A percentile compares a stretch with the other conserved stretches of the same genome.
These are phyloP conservation scores for Siderastrea radians DNA, from an alignment of 92 coral and sea anemone species.

Conservation along the genomic window DNA sequence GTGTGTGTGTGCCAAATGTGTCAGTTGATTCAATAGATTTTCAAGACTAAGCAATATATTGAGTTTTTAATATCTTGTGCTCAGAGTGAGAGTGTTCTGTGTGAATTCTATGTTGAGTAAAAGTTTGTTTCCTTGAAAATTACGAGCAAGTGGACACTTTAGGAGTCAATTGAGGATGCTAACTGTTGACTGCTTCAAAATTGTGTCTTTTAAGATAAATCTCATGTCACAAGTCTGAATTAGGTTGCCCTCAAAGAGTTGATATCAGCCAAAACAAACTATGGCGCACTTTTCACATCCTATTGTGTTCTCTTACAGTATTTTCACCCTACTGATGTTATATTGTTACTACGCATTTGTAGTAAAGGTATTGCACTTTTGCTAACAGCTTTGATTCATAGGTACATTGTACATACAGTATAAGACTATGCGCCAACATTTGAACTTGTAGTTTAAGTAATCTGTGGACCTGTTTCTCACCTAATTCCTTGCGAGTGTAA, in stretches of 20 bases:
- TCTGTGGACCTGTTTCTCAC: not conserved
- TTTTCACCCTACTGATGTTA: not conserved
- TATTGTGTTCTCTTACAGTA: not conserved
- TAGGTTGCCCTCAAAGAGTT: not conserved
- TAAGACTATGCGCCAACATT: not conserved
- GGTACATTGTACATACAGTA: not conserved
- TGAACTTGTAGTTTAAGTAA: not conserved
- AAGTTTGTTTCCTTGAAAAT: too few relatives aligned
- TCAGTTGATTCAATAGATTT: too few relatives aligned
- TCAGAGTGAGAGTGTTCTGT: too few relatives aligned
- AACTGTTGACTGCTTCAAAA: not conserved
- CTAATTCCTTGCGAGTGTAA: not conserved
- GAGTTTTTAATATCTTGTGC: too few relatives aligned
- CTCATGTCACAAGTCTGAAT: too few relatives aligned
- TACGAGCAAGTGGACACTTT: too few relatives aligned
- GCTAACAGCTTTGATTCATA: not conserved
- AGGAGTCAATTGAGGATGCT: too few relatives aligned
- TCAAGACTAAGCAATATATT: too few relatives aligned
- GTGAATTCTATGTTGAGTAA: too few relatives aligned
- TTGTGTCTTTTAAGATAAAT: not conserved
- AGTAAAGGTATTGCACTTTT: not conserved
- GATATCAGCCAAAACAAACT: conserved; percentile 20
- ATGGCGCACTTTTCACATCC: not conserved
- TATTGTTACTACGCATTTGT: not conserved
- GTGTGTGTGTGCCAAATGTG: too few relatives aligned